A percentile compares a stretch with the other conserved stretches of the same genome.
Evolutionary conservation across 2,888 invertebrate species (phyloP).

Genomic region (Megaustenia siamemsis): DNA sequence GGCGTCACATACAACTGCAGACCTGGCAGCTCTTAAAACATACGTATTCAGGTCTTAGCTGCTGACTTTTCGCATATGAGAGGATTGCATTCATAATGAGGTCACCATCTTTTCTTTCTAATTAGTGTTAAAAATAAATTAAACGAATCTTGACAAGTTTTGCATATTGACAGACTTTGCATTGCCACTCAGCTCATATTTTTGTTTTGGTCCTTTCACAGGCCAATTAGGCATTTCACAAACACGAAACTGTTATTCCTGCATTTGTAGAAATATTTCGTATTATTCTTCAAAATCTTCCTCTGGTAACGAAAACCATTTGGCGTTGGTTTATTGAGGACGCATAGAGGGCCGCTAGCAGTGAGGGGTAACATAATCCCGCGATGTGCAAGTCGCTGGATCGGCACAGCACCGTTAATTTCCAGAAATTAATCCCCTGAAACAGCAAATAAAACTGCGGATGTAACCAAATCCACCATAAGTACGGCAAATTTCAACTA

Average conservation of each 20-base stretch:
- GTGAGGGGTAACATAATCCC: slow-evolving; percentile 1
- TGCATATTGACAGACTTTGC: neutral
- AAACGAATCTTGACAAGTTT: neutral
- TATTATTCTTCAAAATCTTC: slow-evolving; percentile 17
- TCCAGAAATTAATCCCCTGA: neutral
- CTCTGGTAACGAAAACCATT: neutral
- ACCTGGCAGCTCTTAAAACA: neutral
- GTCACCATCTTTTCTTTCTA: no score
- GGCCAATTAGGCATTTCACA: slow-evolving; percentile 11
- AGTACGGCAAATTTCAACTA: neutral
- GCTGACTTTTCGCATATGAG: no score
- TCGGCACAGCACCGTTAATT: neutral
- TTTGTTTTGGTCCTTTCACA: neutral
- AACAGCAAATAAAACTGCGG: slow-evolving; percentile 1
- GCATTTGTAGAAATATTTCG: slow-evolving; percentile 17
- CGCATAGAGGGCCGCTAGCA: no score
- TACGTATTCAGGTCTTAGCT: neutral
- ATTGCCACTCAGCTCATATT: neutral
- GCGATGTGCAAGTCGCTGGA: neutral
- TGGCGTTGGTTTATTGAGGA: neutral
- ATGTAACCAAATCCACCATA: neutral
- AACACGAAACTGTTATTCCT: neutral
- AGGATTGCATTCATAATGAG: no score
- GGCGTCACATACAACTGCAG: neutral
- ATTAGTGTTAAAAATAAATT: slow-evolving; percentile 2